Evolutionary conservation across 2,888 invertebrate species (phyloP).

Genomic region (Troides aeacus): DNA sequence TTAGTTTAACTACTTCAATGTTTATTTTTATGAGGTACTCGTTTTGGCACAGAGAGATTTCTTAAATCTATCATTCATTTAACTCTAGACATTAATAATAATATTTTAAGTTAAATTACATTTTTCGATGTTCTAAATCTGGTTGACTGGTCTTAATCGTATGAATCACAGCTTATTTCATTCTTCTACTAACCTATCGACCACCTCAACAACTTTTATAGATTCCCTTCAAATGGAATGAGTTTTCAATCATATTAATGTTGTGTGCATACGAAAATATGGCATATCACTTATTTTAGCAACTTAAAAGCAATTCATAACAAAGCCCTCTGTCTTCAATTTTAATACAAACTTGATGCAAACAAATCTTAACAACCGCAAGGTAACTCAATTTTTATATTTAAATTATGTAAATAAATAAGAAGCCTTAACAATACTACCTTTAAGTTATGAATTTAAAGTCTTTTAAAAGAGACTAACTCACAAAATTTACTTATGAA

Average conservation of each 20-base stretch:
- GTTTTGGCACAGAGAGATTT: slow-evolving; percentile 89
- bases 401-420: slow-evolving; percentile 21
- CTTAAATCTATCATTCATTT: slow-evolving; percentile 74
- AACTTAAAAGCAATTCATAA: slow-evolving; percentile 34
- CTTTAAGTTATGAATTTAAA: not conserved
- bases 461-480: slow-evolving; percentile 15
- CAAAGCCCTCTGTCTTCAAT: slow-evolving; percentile 7
- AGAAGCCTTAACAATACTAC: slow-evolving; percentile 14
- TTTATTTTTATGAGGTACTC: slow-evolving; percentile 86
- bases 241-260: slow-evolving; percentile 57
- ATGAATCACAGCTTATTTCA: slow-evolving; percentile 78
- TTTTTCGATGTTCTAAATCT: slow-evolving; percentile 79
- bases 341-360: slow-evolving; percentile 16
- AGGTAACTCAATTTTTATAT: slow-evolving; percentile 24
- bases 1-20: slow-evolving; percentile 74
- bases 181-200: slow-evolving; percentile 75
- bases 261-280: slow-evolving; percentile 63
- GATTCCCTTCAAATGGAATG: slow-evolving; percentile 68
- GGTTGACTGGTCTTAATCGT: slow-evolving; percentile 79
- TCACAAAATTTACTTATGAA: slow-evolving; percentile 14
- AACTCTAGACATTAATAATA: slow-evolving; percentile 69
- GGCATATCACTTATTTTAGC: slow-evolving; percentile 48
- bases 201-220: slow-evolving; percentile 68
- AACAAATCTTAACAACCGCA: slow-evolving; percentile 17
- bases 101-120: slow-evolving; percentile 68